Evolutionary conservation across 1,140 invertebrate species (phyloP), one percentile per base, ranked within the genome.

Genomic region (Chrysomallon squamiferum): DNA sequence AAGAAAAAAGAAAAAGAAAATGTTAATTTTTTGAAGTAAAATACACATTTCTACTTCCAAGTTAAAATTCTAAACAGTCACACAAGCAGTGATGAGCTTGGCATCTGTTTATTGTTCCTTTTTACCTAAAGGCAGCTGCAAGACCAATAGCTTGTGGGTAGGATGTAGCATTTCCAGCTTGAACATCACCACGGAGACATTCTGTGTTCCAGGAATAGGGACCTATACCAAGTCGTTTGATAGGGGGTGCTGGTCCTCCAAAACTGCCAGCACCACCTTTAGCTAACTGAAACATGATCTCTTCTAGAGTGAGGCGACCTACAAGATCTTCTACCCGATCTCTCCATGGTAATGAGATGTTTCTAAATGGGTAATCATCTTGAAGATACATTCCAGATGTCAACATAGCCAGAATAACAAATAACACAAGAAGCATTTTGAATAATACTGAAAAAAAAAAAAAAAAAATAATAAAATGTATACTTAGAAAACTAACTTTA

Each of bases 141-240:
- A 75, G 66, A 22, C 73, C 75, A 30, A 77, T 45, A 11, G 75
- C 61, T 52, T 77, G 73, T 29, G 75, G 75, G 43, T 73, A 77
- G 2, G 68, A 62, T 7, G 76, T 78, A 4, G 75, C 65, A 45
- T 65, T 47, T 5, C 68, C 64, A 4, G 71, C 66, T 13, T 49
- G 22, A 6, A 59, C 74, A 32, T 77, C 74, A 6, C 49, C 49
- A 5, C 49, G 58, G 5, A 79, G 45, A 66, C 77, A 79, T 54
- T 79, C 77, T 0, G 76, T 79, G 52, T 74, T 68, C 71, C 75
- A 79, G 25, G 45, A 47, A 57, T 74, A 79, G 3, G 72, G 73
- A 3, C 59, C 54, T 9, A 79, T 74, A 20, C 74, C 74, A 3
- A 79, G 64, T 50, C 77, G 58, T 2, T 56, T 45, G 29, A 79